A percentile compares a stretch with the other conserved stretches of the same genome.
These are phyloP conservation scores for Celastrina argiolus DNA, from an alignment of 2,888 invertebrate genomes.

Conservation along the genomic window DNA sequence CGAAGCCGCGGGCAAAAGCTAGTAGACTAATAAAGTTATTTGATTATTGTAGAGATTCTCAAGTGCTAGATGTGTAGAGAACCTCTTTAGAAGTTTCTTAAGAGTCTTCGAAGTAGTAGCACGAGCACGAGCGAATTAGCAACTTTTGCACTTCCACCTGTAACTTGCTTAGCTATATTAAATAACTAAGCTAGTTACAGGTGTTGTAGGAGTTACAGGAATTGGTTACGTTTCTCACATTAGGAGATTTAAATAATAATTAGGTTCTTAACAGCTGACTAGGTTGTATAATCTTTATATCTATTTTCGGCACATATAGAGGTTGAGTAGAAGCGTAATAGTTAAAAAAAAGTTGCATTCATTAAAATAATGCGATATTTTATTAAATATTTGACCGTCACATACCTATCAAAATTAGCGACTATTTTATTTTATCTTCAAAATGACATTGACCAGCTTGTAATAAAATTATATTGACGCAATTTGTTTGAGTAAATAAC, in stretches of 20 bases:
- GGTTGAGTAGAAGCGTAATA: no score
- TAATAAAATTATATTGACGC: constrained; percentile 6
- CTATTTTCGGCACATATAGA: no score
- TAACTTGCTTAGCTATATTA: no score
- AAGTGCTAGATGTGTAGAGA: background rate
- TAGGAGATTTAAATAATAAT: no score
- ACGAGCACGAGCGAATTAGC: no score
- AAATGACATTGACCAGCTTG: background rate
- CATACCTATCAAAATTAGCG: background rate
- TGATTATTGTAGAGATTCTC: background rate
- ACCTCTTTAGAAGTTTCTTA: background rate
- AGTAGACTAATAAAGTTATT: background rate
- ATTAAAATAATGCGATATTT: background rate
- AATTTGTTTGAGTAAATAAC: background rate
- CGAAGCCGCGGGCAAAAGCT: no score
- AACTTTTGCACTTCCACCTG: no score
- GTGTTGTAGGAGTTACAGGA: no score
- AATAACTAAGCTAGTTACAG: background rate
- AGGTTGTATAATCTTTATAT: no score
- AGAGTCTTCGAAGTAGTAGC: background rate
- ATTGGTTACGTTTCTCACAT: no score
- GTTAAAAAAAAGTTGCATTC: background rate
- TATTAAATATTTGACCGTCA: background rate
- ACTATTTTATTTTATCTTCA: background rate
- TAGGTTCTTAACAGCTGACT: no score